These are phyloP conservation scores for Conistra vaccinii DNA, from an alignment of 2,888 invertebrate genomes.

Conservation along the genomic window DNA sequence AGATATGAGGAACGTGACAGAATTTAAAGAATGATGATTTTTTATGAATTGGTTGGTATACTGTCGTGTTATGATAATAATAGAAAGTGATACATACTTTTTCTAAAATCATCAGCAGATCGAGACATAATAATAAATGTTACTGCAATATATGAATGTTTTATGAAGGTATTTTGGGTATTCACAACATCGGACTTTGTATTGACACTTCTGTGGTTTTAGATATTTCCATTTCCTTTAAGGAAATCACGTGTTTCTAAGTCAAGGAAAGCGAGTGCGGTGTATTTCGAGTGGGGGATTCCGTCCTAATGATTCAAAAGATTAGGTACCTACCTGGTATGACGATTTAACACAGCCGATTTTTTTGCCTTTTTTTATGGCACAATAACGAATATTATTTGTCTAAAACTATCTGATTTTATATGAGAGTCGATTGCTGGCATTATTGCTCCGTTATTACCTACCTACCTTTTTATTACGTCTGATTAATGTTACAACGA, in stretches of 20 bases:
- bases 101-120: not conserved
- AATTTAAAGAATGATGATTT: conserved; percentile 4
- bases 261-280: not conserved
- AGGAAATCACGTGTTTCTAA: conserved; percentile 3
- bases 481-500: not conserved
- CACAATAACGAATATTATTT: not conserved
- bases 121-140: not conserved
- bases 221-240: not conserved
- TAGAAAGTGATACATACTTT: not conserved
- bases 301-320: conserved; percentile 2
- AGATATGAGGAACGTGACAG: not conserved
- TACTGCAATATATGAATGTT: not conserved
- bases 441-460: not conserved
- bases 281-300: conserved; percentile 30
- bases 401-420: not conserved
- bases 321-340: not conserved
- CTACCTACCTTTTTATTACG: not conserved
- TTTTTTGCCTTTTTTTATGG: not conserved
- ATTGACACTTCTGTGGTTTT: not conserved
- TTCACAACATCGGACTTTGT: not conserved
- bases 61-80: conserved; percentile 15
- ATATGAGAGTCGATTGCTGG: not conserved
- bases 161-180: not conserved
- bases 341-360: not conserved
- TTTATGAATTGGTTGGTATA: not conserved